Conservation (phyloP, 2,113 vertebrate species). For the Takifugu flavidus region DNA sequence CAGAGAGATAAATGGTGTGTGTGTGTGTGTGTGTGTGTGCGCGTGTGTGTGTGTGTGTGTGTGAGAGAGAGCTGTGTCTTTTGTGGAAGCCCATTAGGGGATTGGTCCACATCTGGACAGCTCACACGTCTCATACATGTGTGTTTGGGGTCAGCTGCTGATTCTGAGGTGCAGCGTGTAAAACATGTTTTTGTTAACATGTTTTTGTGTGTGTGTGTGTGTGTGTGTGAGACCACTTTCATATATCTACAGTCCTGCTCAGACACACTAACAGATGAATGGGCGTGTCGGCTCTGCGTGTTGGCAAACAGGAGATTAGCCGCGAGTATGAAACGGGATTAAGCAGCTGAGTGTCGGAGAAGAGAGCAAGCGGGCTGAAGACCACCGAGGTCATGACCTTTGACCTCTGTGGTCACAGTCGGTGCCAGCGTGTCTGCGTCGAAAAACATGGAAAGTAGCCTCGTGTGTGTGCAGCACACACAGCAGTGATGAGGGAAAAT, state of each 20-base stretch:
- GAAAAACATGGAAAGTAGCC: constrained; percentile 22
- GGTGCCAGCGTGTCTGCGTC: not conserved
- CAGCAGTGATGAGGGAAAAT: constrained; percentile 23
- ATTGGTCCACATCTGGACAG: constrained; percentile 64
- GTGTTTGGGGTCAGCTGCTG: not conserved
- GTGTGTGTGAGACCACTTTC: not conserved
- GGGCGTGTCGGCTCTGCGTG: constrained; percentile 42
- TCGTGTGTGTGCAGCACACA: constrained; percentile 6
- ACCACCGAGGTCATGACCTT: constrained; percentile 39
- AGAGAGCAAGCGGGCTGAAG: constrained; percentile 58
- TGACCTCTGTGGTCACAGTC: constrained; percentile 43
- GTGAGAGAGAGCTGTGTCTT: constrained; percentile 2
- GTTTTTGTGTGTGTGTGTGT: not conserved
- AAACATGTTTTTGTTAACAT: no score
- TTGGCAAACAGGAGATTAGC: constrained; percentile 63
- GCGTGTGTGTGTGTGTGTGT: constrained; percentile 17
- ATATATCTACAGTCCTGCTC: not conserved
- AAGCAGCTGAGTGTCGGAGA: constrained; percentile 57
- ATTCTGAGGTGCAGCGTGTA: no score
- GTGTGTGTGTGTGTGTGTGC: constrained; percentile 19
- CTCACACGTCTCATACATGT: not conserved
- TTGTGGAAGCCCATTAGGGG: constrained; percentile 52
- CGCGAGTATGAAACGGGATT: constrained; percentile 62
- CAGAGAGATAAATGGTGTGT: constrained; percentile 6
- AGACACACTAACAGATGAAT: constrained; percentile 4